Evolutionary conservation across 2,113 vertebrate genomes (phyloP), one percentile per base, ranked within the genome.

Genomic region (Gambusia affinis): DNA sequence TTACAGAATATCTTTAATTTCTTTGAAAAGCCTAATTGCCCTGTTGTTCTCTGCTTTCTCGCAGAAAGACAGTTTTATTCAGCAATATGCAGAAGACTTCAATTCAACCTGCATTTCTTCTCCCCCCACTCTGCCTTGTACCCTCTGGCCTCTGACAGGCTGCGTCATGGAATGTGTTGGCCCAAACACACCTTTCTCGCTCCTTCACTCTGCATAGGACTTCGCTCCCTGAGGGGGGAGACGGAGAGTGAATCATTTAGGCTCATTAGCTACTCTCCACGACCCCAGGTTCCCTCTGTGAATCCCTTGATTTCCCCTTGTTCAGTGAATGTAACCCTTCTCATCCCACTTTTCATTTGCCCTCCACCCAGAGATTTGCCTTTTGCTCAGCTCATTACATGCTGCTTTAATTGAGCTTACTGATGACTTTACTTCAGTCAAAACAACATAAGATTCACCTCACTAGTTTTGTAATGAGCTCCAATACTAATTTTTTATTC

Each of bases 181-280:
- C 83, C 62, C 37, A 72, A 80, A 68, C 63, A 60, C 80, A 76
- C 82, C 86, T 80, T 73, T 76, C 42, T 77, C 47, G 35, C 67
- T 60, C 80, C 84, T 92, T 79, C 72, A 29, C 86, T 85, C 75
- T 85, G 80, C 85, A 75, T 86, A 73, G 89, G 77, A 90, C 81
- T 60, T 85, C 84, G 79, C 67, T 76, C 80, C 86, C 83, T 67
- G 87, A 77, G 85, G 89, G 89, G 90, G 89, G 88, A 87, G 83
- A 74, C 81, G 77, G 74, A 79, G 90, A 80, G 85, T 91, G 92
- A 93, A 92, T 90, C 86, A 80, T 86, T 83, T 77, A 70, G 78
- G 85, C 88, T 92, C 88, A 92, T 93, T 92, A 93, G 87, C 86
- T 70, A 72, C 85, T 85, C 89, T 89, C 85, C 78, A 72, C 63